Evolutionary conservation across 2,888 invertebrate species (phyloP), one percentile per base, ranked within the genome.

Genomic region (Kuschelorhynchus macadamiae): DNA sequence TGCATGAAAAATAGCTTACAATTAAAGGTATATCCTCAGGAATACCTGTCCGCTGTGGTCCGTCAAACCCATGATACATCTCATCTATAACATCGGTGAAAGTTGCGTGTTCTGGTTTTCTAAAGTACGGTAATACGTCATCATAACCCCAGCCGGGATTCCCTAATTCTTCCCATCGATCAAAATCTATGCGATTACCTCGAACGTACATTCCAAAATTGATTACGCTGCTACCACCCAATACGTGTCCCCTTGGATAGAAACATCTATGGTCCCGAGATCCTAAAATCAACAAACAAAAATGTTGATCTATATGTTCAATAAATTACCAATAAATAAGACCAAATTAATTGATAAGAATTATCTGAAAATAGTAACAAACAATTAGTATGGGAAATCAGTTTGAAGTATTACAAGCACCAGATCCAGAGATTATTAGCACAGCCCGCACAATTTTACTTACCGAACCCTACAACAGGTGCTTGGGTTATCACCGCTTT

Each of bases 131-230:
- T 39, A 64, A 49, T 9, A 64, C 18, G 21, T 64, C 56, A 2
- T 57, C 56, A 49, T 64, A 64, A 2, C 49, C 18, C 64, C 64
- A 64, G 41, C 64, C 64, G 18, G 64, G 64, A 30, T 64, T 64
- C 4, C 64, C 64, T 8, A 64, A n/a, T 7, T 21, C 21, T 36
- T 64, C 92, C 96, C 96, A 96, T 46, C 89, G 87, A 80, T 95
- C 92, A 79, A 89, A 96, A 81, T 96, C 95, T 0, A 90, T 85
- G 53, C 87, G 87, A 81, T 94, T 94, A 0, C 96, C 96, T 57
- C 96, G 86, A 36, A 94, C 89, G 81, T 96, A 95, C 0, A 94
- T 86, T 93, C 95, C 94, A 3, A 91, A 92, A 78, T 95, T 95
- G 0, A 95, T 85, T 0, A 93, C 91, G 20, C 92, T 92, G 2